Percentiles rank a stretch among this genome's conserved stretches.
phyloP scores from a whole-genome alignment of 2,113 vertebrate species.

The Ellobius talpinus region DNA sequence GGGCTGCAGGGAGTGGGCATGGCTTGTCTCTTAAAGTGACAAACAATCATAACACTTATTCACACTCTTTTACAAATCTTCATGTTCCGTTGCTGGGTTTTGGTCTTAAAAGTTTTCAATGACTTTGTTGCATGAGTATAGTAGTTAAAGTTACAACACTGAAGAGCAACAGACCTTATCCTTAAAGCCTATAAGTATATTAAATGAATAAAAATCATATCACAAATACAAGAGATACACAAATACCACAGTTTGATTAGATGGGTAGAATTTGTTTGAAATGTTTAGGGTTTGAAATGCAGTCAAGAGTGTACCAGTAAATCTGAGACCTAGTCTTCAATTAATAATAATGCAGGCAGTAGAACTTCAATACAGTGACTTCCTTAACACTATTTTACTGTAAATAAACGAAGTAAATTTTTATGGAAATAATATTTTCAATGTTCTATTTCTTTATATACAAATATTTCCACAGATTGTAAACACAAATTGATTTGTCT shows the following conservation, averaged over 20 bases:
- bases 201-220: background rate
- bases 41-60: too few relatives aligned
- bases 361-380: background rate
- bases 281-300: background rate
- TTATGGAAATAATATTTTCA: slow-evolving; percentile 15
- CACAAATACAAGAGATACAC: background rate
- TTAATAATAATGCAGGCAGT: background rate
- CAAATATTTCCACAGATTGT: background rate
- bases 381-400: slow-evolving; percentile 11
- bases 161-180: background rate
- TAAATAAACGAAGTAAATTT: background rate
- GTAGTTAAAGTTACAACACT: background rate
- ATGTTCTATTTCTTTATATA: background rate
- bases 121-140: background rate
- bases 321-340: background rate
- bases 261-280: background rate
- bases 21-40: too few relatives aligned
- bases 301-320: background rate
- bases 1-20: too few relatives aligned
- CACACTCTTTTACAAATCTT: background rate
- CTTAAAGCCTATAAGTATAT: slow-evolving; percentile 24
- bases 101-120: background rate
- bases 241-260: background rate
- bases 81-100: background rate
- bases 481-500: background rate